Evolutionary conservation across 2,888 invertebrate species (phyloP).

Genomic region (Zhengitettix transpicula): DNA sequence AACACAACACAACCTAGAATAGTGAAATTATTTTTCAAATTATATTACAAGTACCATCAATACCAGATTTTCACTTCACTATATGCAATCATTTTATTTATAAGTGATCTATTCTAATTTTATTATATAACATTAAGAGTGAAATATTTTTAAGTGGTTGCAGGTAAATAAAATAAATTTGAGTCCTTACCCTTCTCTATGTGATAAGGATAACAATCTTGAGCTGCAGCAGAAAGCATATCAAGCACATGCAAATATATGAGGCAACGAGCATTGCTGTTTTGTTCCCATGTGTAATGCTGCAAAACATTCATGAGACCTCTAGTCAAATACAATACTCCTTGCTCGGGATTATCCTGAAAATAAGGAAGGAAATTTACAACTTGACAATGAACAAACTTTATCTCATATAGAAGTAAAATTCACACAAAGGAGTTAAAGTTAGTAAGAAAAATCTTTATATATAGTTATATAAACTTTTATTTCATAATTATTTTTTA

Average conservation of each 20-base stretch:
- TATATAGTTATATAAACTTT: no score
- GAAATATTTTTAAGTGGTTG: no score
- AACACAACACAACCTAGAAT: background rate
- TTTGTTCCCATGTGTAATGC: constrained; percentile 51
- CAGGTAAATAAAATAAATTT: background rate
- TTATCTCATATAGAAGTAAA: no score
- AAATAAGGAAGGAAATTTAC: constrained; percentile 5
- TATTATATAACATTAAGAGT: no score
- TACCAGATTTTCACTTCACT: no score
- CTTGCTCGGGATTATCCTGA: constrained; percentile 78
- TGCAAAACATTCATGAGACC: constrained; percentile 68
- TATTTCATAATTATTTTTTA: no score
- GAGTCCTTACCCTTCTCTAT: constrained; percentile 52
- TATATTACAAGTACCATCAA: background rate
- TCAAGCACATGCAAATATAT: constrained; percentile 63
- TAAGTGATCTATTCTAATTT: no score
- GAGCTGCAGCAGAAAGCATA: constrained; percentile 58
- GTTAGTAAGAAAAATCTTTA: no score
- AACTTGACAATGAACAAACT: no score
- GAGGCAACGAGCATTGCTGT: constrained; percentile 44
- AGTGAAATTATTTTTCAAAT: background rate
- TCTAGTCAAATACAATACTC: constrained; percentile 64
- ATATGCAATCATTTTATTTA: no score
- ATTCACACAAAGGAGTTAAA: no score
- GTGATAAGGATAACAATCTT: constrained; percentile 73